phyloP scores from a whole-genome alignment of 2,888 invertebrate genomes.

The Anodontia alba region DNA sequence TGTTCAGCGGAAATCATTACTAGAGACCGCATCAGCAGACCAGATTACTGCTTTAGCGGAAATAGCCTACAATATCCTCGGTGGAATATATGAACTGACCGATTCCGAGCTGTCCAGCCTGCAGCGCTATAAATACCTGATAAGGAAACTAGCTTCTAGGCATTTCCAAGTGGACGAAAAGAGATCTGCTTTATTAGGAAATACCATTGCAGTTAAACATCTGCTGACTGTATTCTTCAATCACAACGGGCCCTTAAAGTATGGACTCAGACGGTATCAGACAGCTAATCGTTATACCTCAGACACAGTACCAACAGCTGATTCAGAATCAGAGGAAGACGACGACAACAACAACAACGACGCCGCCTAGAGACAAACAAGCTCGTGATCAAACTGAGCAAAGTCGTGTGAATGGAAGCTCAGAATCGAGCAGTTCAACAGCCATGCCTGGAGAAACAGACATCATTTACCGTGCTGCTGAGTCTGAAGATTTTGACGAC shows the following conservation, averaged over 20 bases:
- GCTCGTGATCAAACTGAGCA: no score
- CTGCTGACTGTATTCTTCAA: constrained; percentile 2
- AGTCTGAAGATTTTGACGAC: neutral
- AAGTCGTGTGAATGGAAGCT: neutral
- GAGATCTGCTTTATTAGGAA: neutral
- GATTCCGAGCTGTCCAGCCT: constrained; percentile 5
- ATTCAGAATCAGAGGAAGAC: constrained; percentile 1
- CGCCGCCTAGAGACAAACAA: neutral
- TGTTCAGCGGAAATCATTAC: constrained; percentile 2
- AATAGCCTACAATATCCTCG: constrained; percentile 10
- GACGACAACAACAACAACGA: no score
- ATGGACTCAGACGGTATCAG: constrained; percentile 1
- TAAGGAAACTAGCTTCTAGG: constrained; percentile 10
- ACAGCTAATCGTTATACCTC: constrained; percentile 3
- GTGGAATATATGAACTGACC: constrained; percentile 9
- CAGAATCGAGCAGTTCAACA: neutral
- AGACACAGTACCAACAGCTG: constrained; percentile 19
- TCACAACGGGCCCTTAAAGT: neutral
- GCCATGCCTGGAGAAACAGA: neutral
- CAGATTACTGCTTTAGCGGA: constrained; percentile 8
- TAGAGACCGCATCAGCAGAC: constrained; percentile 4
- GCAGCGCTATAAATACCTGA: constrained; percentile 3
- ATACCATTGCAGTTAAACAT: neutral
- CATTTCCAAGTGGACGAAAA: neutral
- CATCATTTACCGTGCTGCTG: neutral